Conservation (phyloP, 2,113 vertebrate species). For the Eupsittula cactorum region DNA sequence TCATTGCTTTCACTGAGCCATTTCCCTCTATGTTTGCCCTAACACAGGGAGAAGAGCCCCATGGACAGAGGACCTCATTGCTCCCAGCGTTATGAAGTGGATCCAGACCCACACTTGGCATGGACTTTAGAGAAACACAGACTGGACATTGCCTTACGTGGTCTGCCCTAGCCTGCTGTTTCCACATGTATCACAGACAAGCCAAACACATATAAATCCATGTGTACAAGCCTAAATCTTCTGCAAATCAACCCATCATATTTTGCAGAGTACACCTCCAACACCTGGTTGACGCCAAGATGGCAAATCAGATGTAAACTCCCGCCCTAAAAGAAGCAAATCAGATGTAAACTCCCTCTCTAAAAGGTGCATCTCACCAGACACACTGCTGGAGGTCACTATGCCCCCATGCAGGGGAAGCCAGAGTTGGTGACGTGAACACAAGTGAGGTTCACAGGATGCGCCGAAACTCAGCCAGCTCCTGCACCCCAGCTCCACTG, state of each 20-base stretch:
- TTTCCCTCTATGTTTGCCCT: neutral
- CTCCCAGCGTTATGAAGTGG: neutral
- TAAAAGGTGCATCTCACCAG: neutral
- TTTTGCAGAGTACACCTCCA: neutral
- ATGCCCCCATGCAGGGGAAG: neutral
- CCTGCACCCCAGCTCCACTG: neutral
- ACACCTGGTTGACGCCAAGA: neutral
- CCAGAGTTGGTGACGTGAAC: neutral
- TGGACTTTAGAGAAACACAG: neutral
- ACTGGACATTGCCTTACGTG: neutral
- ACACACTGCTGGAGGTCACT: rapidly evolving
- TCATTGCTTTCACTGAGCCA: rapidly evolving
- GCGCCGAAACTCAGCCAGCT: neutral
- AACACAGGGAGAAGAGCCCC: neutral
- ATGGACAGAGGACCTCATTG: neutral
- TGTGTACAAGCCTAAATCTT: neutral
- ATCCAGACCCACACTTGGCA: neutral
- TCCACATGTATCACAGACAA: rapidly evolving
- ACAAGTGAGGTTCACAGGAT: neutral
- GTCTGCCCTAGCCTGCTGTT: neutral
- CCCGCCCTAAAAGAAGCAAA: neutral
- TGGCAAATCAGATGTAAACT: neutral
- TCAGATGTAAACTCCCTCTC: neutral
- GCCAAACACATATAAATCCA: neutral
- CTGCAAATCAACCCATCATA: neutral